A percentile compares a stretch with the other conserved stretches of the same genome.
Conservation (phyloP, 1,140 invertebrate genomes). For the Scaptomyza hsui region DNA sequence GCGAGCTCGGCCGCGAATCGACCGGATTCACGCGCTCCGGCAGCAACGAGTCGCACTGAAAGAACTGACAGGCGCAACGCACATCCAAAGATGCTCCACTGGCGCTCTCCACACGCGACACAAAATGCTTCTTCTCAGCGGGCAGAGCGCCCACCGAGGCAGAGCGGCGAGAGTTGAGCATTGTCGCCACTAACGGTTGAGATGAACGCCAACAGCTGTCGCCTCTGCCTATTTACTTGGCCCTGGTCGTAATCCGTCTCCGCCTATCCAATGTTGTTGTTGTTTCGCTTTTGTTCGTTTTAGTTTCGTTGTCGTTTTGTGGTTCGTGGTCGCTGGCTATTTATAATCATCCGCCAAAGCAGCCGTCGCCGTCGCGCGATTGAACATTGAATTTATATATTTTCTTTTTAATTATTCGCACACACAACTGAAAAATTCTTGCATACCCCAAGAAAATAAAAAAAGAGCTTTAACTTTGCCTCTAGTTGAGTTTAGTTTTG, state of each 20-base stretch:
- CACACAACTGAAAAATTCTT: conserved; percentile 44
- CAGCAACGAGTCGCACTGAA: conserved; percentile 90
- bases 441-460: conserved; percentile 1
- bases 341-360: conserved; percentile 75
- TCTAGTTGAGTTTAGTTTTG: neutral
- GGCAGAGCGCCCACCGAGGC: conserved; percentile 87
- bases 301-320: conserved; percentile 58
- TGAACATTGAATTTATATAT: conserved; percentile 79
- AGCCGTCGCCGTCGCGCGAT: conserved; percentile 40
- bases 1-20: conserved; percentile 85
- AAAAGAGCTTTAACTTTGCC: conserved; percentile 21
- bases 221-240: conserved; percentile 62
- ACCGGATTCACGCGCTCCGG: conserved; percentile 89
- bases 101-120: conserved; percentile 87
- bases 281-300: conserved; percentile 61
- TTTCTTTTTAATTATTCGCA: conserved; percentile 54
- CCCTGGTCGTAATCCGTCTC: conserved; percentile 50
- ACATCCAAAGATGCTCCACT: conserved; percentile 90
- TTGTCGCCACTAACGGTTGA: conserved; percentile 17
- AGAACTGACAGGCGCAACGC: conserved; percentile 93
- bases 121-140: conserved; percentile 85
- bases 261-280: conserved; percentile 9
- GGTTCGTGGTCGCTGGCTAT: conserved; percentile 60
- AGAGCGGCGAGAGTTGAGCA: conserved; percentile 84
- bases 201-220: conserved; percentile 38